phyloP scores from a whole-genome alignment of 2,888 invertebrate species.

The Criorhina ranunculi region DNA sequence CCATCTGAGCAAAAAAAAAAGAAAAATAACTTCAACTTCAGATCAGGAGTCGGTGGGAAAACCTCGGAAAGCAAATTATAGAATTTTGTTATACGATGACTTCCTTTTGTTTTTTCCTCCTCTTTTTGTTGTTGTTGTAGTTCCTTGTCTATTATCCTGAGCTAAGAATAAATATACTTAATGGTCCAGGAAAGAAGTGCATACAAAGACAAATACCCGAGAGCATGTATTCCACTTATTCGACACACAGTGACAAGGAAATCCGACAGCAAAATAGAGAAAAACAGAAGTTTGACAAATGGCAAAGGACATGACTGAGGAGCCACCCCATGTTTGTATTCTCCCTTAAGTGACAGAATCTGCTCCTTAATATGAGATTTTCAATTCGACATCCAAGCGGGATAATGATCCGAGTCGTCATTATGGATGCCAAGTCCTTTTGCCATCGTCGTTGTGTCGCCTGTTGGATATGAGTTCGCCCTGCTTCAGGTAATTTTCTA shows the following conservation, averaged over 20 bases:
- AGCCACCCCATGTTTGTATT: slow-evolving; percentile 32
- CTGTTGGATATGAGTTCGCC: slow-evolving; percentile 1
- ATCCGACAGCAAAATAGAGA: slow-evolving; percentile 2
- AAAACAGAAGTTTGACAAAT: slow-evolving; percentile 62
- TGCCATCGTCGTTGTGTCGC: neutral
- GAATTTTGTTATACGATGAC: slow-evolving; percentile 52
- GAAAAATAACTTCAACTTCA: neutral
- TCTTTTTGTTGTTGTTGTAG: slow-evolving; percentile 5
- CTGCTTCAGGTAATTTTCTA: slow-evolving; percentile 51
- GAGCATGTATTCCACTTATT: neutral
- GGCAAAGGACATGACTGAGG: slow-evolving; percentile 21
- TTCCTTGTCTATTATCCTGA: slow-evolving; percentile 45
- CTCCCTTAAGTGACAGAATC: slow-evolving; percentile 56
- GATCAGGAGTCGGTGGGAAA: slow-evolving; percentile 7
- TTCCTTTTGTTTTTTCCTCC: slow-evolving; percentile 54
- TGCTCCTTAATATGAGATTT: slow-evolving; percentile 46
- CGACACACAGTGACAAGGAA: slow-evolving; percentile 27
- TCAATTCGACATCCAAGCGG: slow-evolving; percentile 46
- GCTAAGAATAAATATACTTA: slow-evolving; percentile 53
- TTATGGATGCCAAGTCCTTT: no score
- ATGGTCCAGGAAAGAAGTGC: slow-evolving; percentile 47
- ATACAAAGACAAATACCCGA: slow-evolving; percentile 9
- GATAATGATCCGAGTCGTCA: slow-evolving; percentile 53
- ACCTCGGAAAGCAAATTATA: slow-evolving; percentile 62
- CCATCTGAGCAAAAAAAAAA: slow-evolving; percentile 34